Percentiles rank a stretch among this genome's conserved stretches.
These are phyloP conservation scores for Drosophila cognata DNA, from an alignment of 2,888 invertebrate genomes.

Conservation along the genomic window DNA sequence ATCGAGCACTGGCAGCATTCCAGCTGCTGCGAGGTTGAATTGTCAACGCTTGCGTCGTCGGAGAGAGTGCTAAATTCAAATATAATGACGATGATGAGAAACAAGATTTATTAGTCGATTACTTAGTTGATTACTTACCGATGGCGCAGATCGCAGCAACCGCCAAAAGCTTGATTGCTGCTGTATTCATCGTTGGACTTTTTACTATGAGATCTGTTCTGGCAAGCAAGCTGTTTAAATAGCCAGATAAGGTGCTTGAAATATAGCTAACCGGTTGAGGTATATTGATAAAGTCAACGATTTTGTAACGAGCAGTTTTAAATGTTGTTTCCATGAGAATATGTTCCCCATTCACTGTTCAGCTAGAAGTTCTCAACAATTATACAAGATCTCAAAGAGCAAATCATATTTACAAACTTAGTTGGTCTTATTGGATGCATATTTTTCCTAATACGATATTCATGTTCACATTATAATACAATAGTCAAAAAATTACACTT, in stretches of 20 bases:
- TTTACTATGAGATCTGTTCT: conserved; percentile 26
- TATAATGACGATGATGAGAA: conserved; percentile 4
- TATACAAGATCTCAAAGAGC: background rate
- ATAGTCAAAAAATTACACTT: background rate
- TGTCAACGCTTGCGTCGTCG: conserved; percentile 51
- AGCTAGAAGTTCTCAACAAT: background rate
- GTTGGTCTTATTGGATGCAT: background rate
- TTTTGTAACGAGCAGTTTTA: background rate
- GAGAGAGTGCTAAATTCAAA: conserved; percentile 32
- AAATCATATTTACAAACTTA: background rate
- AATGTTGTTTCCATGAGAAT: background rate
- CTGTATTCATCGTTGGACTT: conserved; percentile 38
- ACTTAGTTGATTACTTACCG: conserved; percentile 61
- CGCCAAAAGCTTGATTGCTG: conserved; percentile 46
- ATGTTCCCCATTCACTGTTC: background rate
- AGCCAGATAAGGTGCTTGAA: conserved; percentile 27
- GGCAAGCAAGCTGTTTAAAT: conserved; percentile 37
- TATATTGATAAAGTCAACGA: background rate
- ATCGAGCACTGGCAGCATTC: conserved; percentile 86
- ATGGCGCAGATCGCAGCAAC: conserved; percentile 45
- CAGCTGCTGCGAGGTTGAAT: conserved; percentile 86
- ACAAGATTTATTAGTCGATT: background rate
- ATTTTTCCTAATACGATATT: background rate
- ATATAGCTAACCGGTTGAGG: background rate
- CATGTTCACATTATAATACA: background rate